Conservation (phyloP, 2,113 vertebrate genomes). For the Todiramphus chloris region DNA sequence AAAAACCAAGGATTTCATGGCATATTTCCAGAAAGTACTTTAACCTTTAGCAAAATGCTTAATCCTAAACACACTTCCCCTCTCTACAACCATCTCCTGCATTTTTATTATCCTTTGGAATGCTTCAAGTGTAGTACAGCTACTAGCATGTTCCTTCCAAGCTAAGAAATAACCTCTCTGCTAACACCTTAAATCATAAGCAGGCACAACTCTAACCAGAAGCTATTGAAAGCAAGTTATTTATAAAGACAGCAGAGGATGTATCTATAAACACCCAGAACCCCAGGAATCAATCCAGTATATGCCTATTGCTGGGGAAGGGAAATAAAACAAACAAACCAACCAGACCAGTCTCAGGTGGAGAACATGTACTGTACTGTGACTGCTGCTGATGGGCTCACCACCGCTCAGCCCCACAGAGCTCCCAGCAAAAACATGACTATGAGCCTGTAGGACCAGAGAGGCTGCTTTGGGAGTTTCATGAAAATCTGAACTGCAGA, state of each 20-base stretch:
- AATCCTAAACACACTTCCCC: background rate
- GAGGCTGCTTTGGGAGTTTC: background rate
- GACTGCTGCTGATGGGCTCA: background rate
- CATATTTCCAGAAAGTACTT: background rate
- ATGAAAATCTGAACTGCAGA: background rate
- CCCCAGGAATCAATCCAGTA: background rate
- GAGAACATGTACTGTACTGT: background rate
- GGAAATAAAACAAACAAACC: background rate
- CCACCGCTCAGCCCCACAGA: background rate
- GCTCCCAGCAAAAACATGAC: background rate
- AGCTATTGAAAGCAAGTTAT: background rate
- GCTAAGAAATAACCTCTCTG: background rate
- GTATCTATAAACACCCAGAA: background rate
- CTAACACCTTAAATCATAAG: background rate
- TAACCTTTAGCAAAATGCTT: background rate
- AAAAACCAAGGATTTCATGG: background rate
- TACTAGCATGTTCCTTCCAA: background rate
- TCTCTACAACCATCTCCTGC: background rate
- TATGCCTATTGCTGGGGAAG: background rate
- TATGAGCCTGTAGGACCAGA: background rate
- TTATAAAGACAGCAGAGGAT: background rate
- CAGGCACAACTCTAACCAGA: background rate
- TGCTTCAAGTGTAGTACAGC: background rate
- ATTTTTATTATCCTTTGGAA: background rate
- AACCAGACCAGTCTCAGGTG: background rate